A percentile compares a stretch with the other conserved stretches of the same genome.
phyloP scores from a whole-genome alignment of 2,113 vertebrate genomes.

The Benitochromis conjunctus region DNA sequence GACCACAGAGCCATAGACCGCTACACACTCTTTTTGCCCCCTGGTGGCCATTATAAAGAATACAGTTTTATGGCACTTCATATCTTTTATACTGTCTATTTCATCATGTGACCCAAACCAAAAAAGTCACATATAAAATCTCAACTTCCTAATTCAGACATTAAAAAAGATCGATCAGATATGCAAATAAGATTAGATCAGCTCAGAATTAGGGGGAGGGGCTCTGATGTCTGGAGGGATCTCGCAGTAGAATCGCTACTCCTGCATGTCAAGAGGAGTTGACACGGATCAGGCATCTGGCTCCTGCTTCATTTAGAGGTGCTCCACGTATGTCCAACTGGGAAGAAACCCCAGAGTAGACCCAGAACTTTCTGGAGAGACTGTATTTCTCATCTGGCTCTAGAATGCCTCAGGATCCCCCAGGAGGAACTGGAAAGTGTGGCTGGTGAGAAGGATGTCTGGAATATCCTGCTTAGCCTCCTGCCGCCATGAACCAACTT shows the following conservation, averaged over 20 bases:
- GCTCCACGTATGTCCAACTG: background rate
- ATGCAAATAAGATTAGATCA: no score
- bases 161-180: no score
- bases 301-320: background rate
- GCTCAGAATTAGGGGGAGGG: no score
- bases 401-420: accelerated
- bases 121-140: no score
- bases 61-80: background rate
- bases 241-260: no score
- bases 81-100: background rate
- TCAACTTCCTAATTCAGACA: no score
- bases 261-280: background rate
- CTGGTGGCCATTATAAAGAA: background rate
- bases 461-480: accelerated
- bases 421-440: background rate
- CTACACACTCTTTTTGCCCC: background rate
- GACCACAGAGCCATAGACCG: background rate
- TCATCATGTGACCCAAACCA: background rate
- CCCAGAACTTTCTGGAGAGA: background rate
- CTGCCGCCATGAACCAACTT: accelerated
- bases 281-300: background rate
- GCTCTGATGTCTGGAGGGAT: no score
- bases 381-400: background rate
- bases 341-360: background rate
- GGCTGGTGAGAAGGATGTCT: accelerated